These are phyloP conservation scores for Habrosyne pyritoides DNA, from an alignment of 2,888 invertebrate species.

Conservation along the genomic window DNA sequence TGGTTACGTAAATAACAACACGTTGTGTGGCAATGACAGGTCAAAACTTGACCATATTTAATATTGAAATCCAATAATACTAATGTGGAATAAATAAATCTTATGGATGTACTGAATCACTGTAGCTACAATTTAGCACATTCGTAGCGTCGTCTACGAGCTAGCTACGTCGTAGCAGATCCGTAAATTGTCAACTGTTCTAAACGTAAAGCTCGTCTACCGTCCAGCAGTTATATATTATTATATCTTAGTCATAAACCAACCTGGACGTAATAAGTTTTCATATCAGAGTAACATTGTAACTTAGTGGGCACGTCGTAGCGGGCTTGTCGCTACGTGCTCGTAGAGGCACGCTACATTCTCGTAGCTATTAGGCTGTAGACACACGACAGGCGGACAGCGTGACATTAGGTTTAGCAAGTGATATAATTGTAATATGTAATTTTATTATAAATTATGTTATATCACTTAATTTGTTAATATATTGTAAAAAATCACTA, in stretches of 20 bases:
- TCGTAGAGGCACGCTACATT: constrained; percentile 26
- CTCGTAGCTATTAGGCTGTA: constrained; percentile 34
- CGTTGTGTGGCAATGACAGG: no score
- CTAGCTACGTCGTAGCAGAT: neutral
- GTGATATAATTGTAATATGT: no score
- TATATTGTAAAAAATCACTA: no score
- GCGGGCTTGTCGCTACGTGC: constrained; percentile 26
- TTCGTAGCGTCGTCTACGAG: neutral
- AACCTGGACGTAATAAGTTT: constrained; percentile 40
- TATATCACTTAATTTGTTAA: no score
- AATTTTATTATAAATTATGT: no score
- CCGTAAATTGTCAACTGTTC: neutral
- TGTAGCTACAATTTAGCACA: neutral
- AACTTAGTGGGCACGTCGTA: constrained; percentile 39
- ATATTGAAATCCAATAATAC: no score
- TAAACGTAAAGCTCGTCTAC: neutral
- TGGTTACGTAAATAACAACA: no score
- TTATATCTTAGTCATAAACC: constrained; percentile 25
- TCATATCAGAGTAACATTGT: constrained; percentile 41
- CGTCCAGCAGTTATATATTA: neutral
- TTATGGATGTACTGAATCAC: neutral
- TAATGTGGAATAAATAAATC: neutral
- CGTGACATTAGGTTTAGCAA: no score
- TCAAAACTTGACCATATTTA: no score
- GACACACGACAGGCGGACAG: neutral